These are phyloP conservation scores for Eubucco bourcierii DNA, from an alignment of 2,113 vertebrate genomes.

Conservation along the genomic window DNA sequence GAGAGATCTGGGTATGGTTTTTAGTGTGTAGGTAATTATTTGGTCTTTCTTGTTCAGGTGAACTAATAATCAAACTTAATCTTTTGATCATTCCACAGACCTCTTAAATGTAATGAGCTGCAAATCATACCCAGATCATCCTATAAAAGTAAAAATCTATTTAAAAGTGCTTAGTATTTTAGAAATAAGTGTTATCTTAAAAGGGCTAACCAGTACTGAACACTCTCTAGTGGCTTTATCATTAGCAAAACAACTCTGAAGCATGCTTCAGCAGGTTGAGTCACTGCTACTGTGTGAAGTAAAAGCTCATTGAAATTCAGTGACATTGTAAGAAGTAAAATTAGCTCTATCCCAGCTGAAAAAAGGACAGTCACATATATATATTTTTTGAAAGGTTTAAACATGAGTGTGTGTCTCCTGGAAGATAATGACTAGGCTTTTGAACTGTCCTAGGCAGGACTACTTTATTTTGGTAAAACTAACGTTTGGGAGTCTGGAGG, in stretches of 20 bases:
- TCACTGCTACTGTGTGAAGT: background rate
- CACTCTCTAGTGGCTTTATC: background rate
- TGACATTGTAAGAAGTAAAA: background rate
- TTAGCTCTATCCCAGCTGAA: background rate
- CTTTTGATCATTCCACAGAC: background rate
- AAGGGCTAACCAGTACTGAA: background rate
- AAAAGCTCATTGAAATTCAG: background rate
- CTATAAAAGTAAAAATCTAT: background rate
- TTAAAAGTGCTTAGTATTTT: background rate
- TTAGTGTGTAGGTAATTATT: background rate
- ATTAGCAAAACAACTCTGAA: background rate
- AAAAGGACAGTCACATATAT: background rate
- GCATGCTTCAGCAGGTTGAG: background rate
- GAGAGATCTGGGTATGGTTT: background rate
- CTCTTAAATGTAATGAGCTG: background rate
- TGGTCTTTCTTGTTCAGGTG: background rate
- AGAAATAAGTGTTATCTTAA: background rate
- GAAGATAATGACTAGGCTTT: background rate
- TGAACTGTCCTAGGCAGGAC: background rate
- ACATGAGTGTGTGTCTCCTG: background rate
- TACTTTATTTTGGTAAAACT: background rate
- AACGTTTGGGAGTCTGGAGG: background rate
- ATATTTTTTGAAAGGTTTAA: background rate
- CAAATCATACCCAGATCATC: background rate
- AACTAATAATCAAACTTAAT: background rate